Conservation (phyloP, 1,140 invertebrate species). For the Bacillus rossius region DNA sequence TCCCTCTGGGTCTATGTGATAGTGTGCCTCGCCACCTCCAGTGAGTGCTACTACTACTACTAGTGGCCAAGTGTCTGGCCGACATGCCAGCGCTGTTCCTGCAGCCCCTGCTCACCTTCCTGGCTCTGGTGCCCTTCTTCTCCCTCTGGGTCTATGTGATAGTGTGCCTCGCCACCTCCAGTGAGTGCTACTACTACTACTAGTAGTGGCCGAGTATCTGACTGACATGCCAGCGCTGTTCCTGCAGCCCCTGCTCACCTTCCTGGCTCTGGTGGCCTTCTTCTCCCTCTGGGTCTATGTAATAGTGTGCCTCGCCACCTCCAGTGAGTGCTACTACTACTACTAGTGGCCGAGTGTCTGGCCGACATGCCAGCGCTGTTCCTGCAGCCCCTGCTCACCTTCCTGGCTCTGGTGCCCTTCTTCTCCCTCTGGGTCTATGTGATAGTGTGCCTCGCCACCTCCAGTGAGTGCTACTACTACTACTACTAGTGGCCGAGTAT, state of each 20-base stretch:
- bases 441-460: slow-evolving; percentile 62
- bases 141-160: slow-evolving; percentile 81
- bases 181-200: no score
- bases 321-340: slow-evolving; percentile 65
- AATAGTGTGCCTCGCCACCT: slow-evolving; percentile 62
- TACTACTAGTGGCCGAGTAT: no score
- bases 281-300: slow-evolving; percentile 81
- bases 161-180: slow-evolving; percentile 59
- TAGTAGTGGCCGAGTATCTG: no score
- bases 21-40: slow-evolving; percentile 59
- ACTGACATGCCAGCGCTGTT: slow-evolving; percentile 78
- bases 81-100: slow-evolving; percentile 80
- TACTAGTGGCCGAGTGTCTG: no score
- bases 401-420: slow-evolving; percentile 69
- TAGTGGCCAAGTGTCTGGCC: no score
- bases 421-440: slow-evolving; percentile 81
- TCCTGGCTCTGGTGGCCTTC: slow-evolving; percentile 69
- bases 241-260: slow-evolving; percentile 83
- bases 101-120: slow-evolving; percentile 82
- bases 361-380: slow-evolving; percentile 78
- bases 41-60: no score
- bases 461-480: slow-evolving; percentile 65
- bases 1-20: slow-evolving; percentile 81
- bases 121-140: slow-evolving; percentile 71
- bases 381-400: slow-evolving; percentile 83